Conservation (phyloP, 2,888 invertebrate species). For the Alsophila aescularia region DNA sequence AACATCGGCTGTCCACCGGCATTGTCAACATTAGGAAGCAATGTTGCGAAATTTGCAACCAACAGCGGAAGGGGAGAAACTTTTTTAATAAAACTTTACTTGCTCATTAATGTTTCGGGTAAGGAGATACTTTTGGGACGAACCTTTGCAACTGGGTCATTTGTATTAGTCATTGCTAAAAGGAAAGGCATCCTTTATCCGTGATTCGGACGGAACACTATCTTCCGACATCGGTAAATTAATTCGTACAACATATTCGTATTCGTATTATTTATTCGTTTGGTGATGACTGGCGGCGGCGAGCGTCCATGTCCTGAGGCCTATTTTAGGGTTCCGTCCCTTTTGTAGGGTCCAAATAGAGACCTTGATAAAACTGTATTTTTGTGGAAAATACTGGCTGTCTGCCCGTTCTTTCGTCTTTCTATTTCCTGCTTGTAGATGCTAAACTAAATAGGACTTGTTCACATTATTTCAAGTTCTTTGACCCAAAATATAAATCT, state of each 20-base stretch:
- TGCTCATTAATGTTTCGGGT: constrained; percentile 1
- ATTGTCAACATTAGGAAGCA: not conserved
- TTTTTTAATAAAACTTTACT: constrained; percentile 1
- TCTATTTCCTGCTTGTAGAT: too few relatives aligned
- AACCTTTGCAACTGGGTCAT: not conserved
- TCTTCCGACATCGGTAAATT: not conserved
- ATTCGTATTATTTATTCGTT: too few relatives aligned
- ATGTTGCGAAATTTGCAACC: not conserved
- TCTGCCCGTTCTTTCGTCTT: too few relatives aligned
- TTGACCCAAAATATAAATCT: too few relatives aligned
- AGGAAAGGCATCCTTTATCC: constrained; percentile 1
- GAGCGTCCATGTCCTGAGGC: not conserved
- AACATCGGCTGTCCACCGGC: not conserved
- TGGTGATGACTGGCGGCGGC: not conserved
- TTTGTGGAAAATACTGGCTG: too few relatives aligned
- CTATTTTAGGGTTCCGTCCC: too few relatives aligned
- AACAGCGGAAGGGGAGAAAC: not conserved
- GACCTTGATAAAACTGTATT: too few relatives aligned
- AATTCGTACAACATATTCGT: not conserved
- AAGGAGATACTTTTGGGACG: constrained; percentile 1
- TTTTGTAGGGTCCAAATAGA: too few relatives aligned
- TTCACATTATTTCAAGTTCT: too few relatives aligned
- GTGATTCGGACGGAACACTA: not conserved
- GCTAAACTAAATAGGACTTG: too few relatives aligned
- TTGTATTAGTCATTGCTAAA: not conserved